Evolutionary conservation across 2,888 invertebrate genomes (phyloP).

Genomic region (Leptura quadrifasciata): DNA sequence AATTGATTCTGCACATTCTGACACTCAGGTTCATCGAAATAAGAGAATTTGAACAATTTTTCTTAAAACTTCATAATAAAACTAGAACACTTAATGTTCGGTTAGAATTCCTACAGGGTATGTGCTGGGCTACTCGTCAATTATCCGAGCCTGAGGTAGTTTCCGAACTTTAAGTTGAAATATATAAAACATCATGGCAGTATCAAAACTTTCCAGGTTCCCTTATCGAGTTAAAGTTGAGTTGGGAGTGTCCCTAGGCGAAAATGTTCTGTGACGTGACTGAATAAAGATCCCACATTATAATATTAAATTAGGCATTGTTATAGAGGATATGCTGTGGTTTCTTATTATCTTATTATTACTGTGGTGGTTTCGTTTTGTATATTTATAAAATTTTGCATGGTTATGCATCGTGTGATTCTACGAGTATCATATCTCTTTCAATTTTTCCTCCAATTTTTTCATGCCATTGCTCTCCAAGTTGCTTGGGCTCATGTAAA

Average conservation of each 20-base stretch:
- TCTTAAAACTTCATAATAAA: neutral
- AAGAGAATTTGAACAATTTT: neutral
- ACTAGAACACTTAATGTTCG: neutral
- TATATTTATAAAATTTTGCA: no score
- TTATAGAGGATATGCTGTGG: neutral
- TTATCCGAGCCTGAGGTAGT: neutral
- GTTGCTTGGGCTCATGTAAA: no score
- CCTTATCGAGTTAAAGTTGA: slow-evolving; percentile 15
- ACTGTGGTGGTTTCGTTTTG: no score
- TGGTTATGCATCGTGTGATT: no score
- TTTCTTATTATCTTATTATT: no score
- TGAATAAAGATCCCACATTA: slow-evolving; percentile 8
- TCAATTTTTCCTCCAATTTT: no score
- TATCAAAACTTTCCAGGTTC: slow-evolving; percentile 8
- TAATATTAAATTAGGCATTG: neutral
- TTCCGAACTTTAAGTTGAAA: slow-evolving; percentile 6
- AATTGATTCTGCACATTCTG: neutral
- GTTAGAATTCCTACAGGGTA: slow-evolving; percentile 7
- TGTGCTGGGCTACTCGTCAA: neutral
- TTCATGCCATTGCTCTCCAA: no score
- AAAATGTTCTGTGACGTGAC: neutral
- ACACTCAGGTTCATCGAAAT: neutral
- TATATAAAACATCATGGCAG: neutral
- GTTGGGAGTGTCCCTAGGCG: slow-evolving; percentile 18
- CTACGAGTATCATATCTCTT: no score